Percentiles rank a stretch among this genome's conserved stretches.
Evolutionary conservation across 2,113 vertebrate genomes (phyloP).

Genomic region (Benitochromis conjunctus): DNA sequence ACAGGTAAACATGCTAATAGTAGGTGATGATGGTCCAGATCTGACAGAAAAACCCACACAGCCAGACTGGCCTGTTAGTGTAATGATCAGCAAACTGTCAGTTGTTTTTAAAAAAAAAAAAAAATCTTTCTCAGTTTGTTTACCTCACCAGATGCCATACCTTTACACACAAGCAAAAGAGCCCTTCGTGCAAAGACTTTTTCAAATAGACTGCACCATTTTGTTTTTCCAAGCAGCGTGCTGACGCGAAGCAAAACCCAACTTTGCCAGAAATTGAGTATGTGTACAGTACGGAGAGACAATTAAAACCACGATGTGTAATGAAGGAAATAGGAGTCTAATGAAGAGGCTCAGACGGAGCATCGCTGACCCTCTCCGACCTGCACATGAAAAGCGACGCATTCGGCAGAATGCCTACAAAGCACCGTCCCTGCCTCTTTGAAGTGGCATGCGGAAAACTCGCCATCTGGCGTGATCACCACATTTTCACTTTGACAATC

Average conservation of each 20-base stretch:
- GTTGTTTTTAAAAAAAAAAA: not conserved
- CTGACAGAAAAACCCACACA: slow-evolving; percentile 10
- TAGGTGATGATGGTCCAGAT: not conserved
- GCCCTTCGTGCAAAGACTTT: slow-evolving; percentile 16
- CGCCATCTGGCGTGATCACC: slow-evolving; percentile 59
- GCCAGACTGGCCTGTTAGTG: not conserved
- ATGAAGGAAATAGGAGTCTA: slow-evolving; percentile 48
- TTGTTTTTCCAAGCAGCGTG: slow-evolving; percentile 31
- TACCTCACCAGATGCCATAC: slow-evolving; percentile 22
- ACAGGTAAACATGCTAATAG: not conserved
- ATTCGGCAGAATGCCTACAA: slow-evolving; percentile 62
- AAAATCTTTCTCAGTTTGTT: not conserved
- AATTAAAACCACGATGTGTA: slow-evolving; percentile 51
- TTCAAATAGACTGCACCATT: slow-evolving; percentile 39
- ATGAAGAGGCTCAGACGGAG: slow-evolving; percentile 62
- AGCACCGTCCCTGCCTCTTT: slow-evolving; percentile 54
- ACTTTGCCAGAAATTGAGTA: slow-evolving; percentile 35
- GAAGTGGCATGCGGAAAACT: slow-evolving; percentile 57
- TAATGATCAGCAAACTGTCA: slow-evolving; percentile 23
- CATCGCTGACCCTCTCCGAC: slow-evolving; percentile 31
- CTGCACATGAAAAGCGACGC: slow-evolving; percentile 58
- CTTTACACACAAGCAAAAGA: not conserved
- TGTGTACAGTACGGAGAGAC: slow-evolving; percentile 33
- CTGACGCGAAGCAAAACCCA: slow-evolving; percentile 13
- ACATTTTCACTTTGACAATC: slow-evolving; percentile 55